Conservation (phyloP, 2,888 invertebrate species). For the Linnaemya vulpina region DNA sequence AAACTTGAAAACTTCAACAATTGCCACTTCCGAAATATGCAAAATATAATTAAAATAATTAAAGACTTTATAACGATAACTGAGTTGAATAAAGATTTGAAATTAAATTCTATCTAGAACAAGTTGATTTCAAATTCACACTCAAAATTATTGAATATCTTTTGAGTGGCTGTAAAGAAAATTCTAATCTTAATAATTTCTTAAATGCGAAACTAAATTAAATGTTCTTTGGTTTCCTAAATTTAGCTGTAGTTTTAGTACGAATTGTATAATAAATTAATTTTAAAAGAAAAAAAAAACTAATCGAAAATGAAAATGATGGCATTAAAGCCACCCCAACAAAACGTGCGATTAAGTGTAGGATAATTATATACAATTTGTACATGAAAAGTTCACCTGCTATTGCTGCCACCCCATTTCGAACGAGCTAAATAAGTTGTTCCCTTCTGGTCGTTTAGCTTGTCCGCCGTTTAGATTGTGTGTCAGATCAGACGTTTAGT, state of each 20-base stretch:
- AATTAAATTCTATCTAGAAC: background rate
- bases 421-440: slow-evolving; percentile 12
- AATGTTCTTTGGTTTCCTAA: slow-evolving; percentile 77
- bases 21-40: too few relatives aligned
- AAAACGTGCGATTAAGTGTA: background rate
- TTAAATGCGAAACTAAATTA: slow-evolving; percentile 65
- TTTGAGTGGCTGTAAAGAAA: background rate
- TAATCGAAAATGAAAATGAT: slow-evolving; percentile 35
- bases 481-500: slow-evolving; percentile 72
- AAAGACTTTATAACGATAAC: too few relatives aligned
- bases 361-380: slow-evolving; percentile 68
- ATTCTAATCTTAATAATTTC: background rate
- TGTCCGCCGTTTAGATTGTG: background rate
- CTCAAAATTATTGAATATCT: background rate
- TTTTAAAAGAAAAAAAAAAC: slow-evolving; percentile 62
- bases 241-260: slow-evolving; percentile 77
- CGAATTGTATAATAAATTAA: slow-evolving; percentile 14
- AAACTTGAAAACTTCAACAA: too few relatives aligned
- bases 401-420: slow-evolving; percentile 58
- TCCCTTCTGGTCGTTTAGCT: slow-evolving; percentile 18
- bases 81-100: too few relatives aligned
- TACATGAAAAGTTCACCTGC: slow-evolving; percentile 65
- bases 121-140: slow-evolving; percentile 34
- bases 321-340: slow-evolving; percentile 52
- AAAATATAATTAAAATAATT: too few relatives aligned